Evolutionary conservation across 2,113 vertebrate species (phyloP).

Genomic region (Misgurnus anguillicaudatus): DNA sequence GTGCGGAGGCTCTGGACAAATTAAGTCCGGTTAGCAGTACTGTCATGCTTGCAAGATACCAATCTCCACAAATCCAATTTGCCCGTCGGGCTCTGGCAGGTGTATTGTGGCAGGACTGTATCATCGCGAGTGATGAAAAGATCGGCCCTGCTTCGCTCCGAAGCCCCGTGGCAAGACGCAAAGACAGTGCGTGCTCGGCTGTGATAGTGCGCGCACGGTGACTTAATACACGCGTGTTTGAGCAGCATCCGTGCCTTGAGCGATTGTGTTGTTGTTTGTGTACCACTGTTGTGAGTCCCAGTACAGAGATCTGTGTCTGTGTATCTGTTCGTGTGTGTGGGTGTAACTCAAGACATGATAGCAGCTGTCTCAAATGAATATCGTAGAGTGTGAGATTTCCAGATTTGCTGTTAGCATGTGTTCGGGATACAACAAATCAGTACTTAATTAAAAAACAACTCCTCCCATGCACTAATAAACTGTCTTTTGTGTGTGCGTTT

Average conservation of each 20-base stretch:
- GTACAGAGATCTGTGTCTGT: not conserved
- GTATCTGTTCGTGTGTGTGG: conserved; percentile 29
- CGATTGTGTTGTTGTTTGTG: conserved; percentile 27
- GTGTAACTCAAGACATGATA: conserved; percentile 16
- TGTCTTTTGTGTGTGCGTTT: too few relatives aligned
- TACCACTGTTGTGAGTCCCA: conserved; percentile 28
- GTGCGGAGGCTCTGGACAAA: conserved; percentile 40
- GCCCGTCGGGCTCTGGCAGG: conserved; percentile 49
- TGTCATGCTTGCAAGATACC: conserved; percentile 51
- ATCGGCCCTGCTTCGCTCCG: conserved; percentile 33
- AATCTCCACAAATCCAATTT: conserved; percentile 57
- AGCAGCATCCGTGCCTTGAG: conserved; percentile 41
- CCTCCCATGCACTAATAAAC: too few relatives aligned
- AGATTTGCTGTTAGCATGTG: not conserved
- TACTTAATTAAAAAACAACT: not conserved
- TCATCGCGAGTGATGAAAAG: conserved; percentile 50
- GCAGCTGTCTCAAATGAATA: conserved; percentile 5
- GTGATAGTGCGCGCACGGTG: conserved; percentile 25
- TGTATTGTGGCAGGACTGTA: conserved; percentile 45
- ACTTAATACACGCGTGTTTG: conserved; percentile 39
- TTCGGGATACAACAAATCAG: not conserved
- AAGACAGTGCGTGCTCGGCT: conserved; percentile 23
- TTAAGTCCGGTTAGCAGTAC: conserved; percentile 52
- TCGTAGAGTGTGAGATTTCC: not conserved
- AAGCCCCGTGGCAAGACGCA: conserved; percentile 23